Percentiles rank a stretch among this genome's conserved stretches.
Evolutionary conservation across 2,797 vertebrate genomes (phyloP).

Genomic region (Pipistrellus pygmaeus): DNA sequence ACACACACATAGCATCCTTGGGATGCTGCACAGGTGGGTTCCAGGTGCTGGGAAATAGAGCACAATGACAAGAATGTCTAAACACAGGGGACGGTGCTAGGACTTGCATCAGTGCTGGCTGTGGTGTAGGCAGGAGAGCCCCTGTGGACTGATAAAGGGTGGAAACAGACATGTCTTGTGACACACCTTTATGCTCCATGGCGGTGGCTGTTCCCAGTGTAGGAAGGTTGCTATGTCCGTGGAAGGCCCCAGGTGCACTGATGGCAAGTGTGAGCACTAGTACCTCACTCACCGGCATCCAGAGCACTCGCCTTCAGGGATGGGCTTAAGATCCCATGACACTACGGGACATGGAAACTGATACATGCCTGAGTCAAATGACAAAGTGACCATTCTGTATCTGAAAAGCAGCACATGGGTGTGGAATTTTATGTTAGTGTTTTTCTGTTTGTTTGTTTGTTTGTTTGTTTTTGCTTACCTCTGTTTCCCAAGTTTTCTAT

Average conservation of each 20-base stretch:
- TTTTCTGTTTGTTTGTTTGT: no score
- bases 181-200: not conserved
- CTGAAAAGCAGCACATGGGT: no score
- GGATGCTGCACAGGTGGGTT: not conserved
- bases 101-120: not conserved
- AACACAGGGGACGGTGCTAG: not conserved
- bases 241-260: not conserved
- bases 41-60: not conserved
- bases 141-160: not conserved
- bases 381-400: no score
- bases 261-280: not conserved
- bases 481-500: no score
- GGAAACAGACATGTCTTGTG: not conserved
- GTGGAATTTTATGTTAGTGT: no score
- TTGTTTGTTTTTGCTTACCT: no score
- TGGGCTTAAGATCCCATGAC: no score
- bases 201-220: not conserved
- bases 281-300: not conserved
- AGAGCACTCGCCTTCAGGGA: no score
- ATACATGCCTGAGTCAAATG: no score
- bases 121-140: not conserved
- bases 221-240: not conserved
- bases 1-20: not conserved
- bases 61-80: not conserved
- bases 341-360: no score